A percentile compares a stretch with the other conserved stretches of the same genome.
Conservation (phyloP, 30 jellyfish, hydroid and myxozoan species). For the Sanderia malayensis region DNA sequence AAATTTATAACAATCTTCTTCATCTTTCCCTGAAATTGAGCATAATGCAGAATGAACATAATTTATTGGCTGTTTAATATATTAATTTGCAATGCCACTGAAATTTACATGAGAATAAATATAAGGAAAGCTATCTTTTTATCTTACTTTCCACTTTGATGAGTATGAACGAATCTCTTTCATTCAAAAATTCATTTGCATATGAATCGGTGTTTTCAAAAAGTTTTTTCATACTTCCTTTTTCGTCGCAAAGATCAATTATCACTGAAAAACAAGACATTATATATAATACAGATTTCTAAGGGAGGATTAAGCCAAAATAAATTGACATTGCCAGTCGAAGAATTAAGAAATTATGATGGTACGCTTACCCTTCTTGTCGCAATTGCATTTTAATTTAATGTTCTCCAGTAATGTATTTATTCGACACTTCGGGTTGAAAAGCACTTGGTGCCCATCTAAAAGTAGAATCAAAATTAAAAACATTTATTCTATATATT, state of each 20-base stretch:
- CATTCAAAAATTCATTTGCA: conserved; percentile 56
- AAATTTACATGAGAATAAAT: no score
- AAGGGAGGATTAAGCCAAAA: no score
- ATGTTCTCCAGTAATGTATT: conserved; percentile 57
- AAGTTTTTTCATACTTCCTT: conserved; percentile 61
- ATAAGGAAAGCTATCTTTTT: background rate
- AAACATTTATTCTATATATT: no score
- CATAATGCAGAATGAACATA: no score
- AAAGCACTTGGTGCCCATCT: conserved; percentile 68
- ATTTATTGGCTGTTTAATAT: no score
- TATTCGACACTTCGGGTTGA: conserved; percentile 57
- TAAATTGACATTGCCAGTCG: no score
- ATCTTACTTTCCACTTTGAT: conserved; percentile 70
- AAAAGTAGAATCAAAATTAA: no score
- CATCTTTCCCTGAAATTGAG: conserved; percentile 43
- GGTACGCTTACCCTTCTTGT: conserved; percentile 20
- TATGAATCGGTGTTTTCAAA: conserved; percentile 53
- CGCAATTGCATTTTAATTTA: conserved; percentile 51
- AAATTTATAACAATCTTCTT: conserved; percentile 38
- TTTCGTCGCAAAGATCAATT: conserved; percentile 63
- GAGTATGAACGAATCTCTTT: conserved; percentile 58
- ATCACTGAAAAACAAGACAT: conserved; percentile 16
- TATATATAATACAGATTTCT: no score
- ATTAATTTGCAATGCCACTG: no score
- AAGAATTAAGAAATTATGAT: no score